Percentiles rank a stretch among this genome's conserved stretches.
These are phyloP conservation scores for Cliona cf. orientalis DNA, from an alignment of 37 sponge, comb jelly and placozoan genomes.

Conservation along the genomic window DNA sequence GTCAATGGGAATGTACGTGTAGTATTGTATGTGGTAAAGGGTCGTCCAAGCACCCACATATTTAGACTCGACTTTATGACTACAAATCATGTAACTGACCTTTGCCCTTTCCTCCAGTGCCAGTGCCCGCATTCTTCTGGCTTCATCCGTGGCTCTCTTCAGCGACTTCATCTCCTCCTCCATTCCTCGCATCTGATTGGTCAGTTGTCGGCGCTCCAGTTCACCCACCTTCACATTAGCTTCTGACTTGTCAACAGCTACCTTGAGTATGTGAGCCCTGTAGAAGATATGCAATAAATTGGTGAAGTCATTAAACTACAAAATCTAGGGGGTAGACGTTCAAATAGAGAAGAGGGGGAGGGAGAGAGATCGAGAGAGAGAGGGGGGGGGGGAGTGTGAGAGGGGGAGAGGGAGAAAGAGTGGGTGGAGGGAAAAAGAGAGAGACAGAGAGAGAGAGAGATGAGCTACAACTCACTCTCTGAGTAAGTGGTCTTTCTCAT, in stretches of 20 bases:
- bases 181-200: conserved; percentile 12
- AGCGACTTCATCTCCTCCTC: conserved; percentile 25
- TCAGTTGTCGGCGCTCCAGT: conserved; percentile 17
- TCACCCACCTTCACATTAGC: conserved; percentile 5
- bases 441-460: conserved; percentile 3
- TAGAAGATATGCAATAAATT: neutral
- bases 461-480: conserved; percentile 11
- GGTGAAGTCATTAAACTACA: neutral
- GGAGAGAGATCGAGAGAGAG: neutral
- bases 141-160: conserved; percentile 37
- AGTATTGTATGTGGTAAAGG: no score
- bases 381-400: neutral
- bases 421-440: neutral
- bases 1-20: no score
- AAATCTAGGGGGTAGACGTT: neutral
- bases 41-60: no score
- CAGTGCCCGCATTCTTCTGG: conserved; percentile 21
- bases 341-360: neutral
- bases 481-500: conserved; percentile 55
- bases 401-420: neutral
- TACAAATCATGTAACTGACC: conserved; percentile 15
- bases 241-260: conserved; percentile 33
- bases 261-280: conserved; percentile 48
- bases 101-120: conserved; percentile 62
- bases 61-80: no score